These are phyloP conservation scores for Rhagoletis zephyria DNA, from an alignment of 1,140 invertebrate species.

Conservation along the genomic window DNA sequence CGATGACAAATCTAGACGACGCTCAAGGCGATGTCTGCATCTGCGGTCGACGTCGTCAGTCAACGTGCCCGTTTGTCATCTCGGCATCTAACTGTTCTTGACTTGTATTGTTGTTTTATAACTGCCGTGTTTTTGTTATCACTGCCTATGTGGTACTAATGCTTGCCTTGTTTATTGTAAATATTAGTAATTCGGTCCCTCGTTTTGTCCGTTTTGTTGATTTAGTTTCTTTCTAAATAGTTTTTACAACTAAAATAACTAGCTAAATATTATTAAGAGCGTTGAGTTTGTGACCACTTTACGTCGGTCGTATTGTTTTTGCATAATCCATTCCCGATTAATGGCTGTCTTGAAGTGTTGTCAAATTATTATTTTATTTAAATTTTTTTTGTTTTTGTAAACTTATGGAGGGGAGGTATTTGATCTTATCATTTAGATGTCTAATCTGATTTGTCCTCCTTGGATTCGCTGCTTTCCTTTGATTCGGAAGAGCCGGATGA, in stretches of 20 bases:
- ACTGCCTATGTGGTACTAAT: constrained; percentile 22
- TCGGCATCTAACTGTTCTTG: background rate
- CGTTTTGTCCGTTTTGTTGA: constrained; percentile 55
- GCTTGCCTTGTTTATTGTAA: background rate
- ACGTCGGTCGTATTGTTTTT: background rate
- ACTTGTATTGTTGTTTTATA: background rate
- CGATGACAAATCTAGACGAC: background rate
- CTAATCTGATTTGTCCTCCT: constrained; percentile 60
- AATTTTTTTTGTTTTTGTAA: constrained; percentile 28
- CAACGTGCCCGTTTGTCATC: background rate
- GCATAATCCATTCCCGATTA: background rate
- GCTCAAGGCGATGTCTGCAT: background rate
- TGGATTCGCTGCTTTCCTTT: constrained; percentile 65
- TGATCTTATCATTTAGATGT: background rate
- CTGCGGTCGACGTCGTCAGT: background rate
- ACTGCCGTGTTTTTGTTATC: background rate
- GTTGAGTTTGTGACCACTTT: constrained; percentile 43
- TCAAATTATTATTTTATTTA: constrained; percentile 49
- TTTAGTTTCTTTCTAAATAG: constrained; percentile 54
- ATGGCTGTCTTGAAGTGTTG: constrained; percentile 51
- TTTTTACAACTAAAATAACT: constrained; percentile 59
- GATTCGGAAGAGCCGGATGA: constrained; percentile 63
- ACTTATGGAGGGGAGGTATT: constrained; percentile 32
- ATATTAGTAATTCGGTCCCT: constrained; percentile 54
- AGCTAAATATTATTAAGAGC: constrained; percentile 58